Percentiles rank a stretch among this genome's conserved stretches.
Evolutionary conservation across 2,113 vertebrate species (phyloP).

Genomic region (Perca schrenkii): DNA sequence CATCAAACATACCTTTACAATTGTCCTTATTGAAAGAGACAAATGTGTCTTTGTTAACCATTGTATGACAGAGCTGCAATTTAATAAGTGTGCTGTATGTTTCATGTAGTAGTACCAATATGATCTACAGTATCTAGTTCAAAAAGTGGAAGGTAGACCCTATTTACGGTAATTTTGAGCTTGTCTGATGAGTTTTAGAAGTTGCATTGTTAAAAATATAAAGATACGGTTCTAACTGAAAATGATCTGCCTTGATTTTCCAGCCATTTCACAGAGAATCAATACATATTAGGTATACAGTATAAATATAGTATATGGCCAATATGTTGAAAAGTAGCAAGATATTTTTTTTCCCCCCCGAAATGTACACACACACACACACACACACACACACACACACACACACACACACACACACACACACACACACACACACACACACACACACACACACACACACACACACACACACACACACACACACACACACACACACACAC

Average conservation of each 20-base stretch:
- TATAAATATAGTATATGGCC: background rate
- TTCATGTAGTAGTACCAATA: background rate
- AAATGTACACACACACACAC: slow-evolving; percentile 77
- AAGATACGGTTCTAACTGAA: background rate
- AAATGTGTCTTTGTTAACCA: background rate
- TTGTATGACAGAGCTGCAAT: background rate
- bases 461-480: too few species aligned
- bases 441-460: too few species aligned
- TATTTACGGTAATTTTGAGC: background rate
- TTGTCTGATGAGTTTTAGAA: background rate
- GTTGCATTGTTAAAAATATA: background rate
- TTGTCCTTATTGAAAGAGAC: background rate
- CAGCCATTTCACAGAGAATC: background rate
- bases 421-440: too few species aligned
- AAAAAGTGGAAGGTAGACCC: background rate
- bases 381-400: too few species aligned
- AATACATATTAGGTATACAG: background rate
- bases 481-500: too few species aligned
- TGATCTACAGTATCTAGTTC: background rate
- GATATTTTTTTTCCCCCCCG: too few species aligned
- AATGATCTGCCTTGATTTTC: background rate
- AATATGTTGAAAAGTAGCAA: background rate
- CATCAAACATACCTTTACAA: background rate
- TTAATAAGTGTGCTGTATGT: background rate
- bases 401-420: slow-evolving; percentile 48